These are phyloP conservation scores for Chloropsis cyanopogon DNA, from an alignment of 2,113 vertebrate species.

Conservation along the genomic window DNA sequence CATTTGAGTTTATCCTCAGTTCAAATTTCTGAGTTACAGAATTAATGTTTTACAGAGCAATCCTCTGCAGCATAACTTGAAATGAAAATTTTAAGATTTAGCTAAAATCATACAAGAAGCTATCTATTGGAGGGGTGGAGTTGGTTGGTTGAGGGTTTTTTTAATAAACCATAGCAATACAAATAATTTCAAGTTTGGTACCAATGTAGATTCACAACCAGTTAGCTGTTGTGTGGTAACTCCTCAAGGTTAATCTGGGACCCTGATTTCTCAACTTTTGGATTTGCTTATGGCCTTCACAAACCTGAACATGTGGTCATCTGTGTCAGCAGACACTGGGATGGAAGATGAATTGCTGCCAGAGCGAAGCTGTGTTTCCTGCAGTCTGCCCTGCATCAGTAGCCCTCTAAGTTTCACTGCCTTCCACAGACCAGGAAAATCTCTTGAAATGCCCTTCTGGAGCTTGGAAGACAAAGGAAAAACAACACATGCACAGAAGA, in stretches of 20 bases:
- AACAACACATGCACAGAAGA: not conserved
- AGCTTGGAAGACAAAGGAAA: not conserved
- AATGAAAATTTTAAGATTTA: not conserved
- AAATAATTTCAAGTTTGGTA: not conserved
- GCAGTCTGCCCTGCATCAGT: not conserved
- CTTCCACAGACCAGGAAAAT: not conserved
- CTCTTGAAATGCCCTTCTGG: not conserved
- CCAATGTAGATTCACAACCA: not conserved
- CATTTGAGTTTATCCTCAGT: not conserved
- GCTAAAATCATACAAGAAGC: not conserved
- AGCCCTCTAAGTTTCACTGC: not conserved
- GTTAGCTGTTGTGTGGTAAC: not conserved
- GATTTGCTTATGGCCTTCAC: not conserved
- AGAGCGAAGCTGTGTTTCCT: not conserved
- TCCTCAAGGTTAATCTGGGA: not conserved
- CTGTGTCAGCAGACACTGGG: not conserved
- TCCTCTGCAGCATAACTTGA: not conserved
- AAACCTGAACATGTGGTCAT: not conserved
- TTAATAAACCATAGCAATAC: not conserved
- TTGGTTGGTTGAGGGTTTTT: not conserved
- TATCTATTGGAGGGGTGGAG: not conserved
- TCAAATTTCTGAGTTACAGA: not conserved
- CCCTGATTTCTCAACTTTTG: not conserved
- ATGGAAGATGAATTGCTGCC: not conserved
- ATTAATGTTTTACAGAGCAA: not conserved